phyloP scores from a whole-genome alignment of 2,888 invertebrate genomes.

The Drosophila putrida region DNA sequence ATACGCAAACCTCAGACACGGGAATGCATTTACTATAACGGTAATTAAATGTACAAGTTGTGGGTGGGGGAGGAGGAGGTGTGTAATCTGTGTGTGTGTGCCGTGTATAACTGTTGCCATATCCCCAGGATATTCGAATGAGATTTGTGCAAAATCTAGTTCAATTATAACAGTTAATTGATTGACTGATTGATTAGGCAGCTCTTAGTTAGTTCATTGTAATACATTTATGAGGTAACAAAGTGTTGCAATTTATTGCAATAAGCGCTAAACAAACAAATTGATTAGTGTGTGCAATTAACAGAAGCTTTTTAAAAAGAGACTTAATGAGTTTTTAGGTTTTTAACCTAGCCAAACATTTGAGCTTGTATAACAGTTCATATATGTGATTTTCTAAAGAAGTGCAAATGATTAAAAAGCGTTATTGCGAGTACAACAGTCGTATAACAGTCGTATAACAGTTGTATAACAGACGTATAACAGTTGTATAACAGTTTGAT shows the following conservation, averaged over 20 bases:
- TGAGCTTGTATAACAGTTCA: constrained; percentile 4
- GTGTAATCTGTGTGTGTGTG: background rate
- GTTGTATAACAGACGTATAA: constrained; percentile 4
- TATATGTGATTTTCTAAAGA: background rate
- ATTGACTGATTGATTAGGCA: background rate
- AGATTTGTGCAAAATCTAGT: constrained; percentile 1
- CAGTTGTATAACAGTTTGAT: constrained; percentile 15
- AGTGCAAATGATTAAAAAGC: too few relatives aligned
- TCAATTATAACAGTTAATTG: constrained; percentile 12
- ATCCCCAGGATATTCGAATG: constrained; percentile 13
- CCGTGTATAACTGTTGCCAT: constrained; percentile 5
- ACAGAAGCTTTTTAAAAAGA: too few relatives aligned
- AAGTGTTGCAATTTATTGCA: too few relatives aligned
- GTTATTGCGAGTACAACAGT: constrained; percentile 20
- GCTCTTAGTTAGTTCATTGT: background rate
- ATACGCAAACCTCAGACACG: constrained; percentile 33
- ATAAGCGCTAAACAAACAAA: too few relatives aligned
- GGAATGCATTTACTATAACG: constrained; percentile 51
- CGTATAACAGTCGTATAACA: constrained; percentile 3
- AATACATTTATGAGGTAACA: background rate
- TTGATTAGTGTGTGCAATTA: too few relatives aligned
- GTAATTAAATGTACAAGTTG: constrained; percentile 48
- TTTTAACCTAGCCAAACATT: too few relatives aligned
- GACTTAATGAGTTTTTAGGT: too few relatives aligned
- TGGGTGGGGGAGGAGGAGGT: background rate